Percentiles rank a stretch among this genome's conserved stretches.
These are phyloP conservation scores for Malacosoma neustria DNA, from an alignment of 2,888 invertebrate genomes.

Conservation along the genomic window DNA sequence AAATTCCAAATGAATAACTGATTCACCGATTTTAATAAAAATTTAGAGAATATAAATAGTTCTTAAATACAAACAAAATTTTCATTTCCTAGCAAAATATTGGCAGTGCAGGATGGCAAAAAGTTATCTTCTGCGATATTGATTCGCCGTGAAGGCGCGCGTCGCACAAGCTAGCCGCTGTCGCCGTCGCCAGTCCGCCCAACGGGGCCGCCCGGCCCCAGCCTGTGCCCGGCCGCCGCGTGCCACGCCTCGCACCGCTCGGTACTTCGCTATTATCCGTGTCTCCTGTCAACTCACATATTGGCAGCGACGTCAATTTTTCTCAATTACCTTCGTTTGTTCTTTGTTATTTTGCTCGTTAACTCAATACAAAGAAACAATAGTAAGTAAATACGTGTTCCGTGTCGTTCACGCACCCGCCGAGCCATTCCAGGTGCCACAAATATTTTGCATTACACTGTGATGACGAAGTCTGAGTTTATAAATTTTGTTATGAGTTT, in stretches of 20 bases:
- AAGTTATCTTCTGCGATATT: constrained; percentile 19
- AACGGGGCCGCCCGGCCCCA: constrained; percentile 7
- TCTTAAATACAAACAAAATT: no score
- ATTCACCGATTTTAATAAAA: no score
- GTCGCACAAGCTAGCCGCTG: constrained; percentile 9
- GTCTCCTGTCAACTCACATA: constrained; percentile 24
- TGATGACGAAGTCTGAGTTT: background rate
- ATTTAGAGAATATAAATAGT: no score
- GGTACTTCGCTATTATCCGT: constrained; percentile 9
- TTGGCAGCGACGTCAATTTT: constrained; percentile 41
- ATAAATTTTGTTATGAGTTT: constrained; percentile 4
- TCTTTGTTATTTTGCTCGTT: constrained; percentile 36
- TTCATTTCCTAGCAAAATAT: no score
- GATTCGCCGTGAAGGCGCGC: constrained; percentile 20
- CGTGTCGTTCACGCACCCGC: background rate
- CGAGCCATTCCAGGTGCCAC: background rate
- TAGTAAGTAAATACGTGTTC: background rate
- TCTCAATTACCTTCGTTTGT: constrained; percentile 61
- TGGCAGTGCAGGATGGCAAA: no score
- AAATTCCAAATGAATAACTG: no score
- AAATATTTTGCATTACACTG: background rate
- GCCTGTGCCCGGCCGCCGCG: constrained; percentile 15
- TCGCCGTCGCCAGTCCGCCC: constrained; percentile 26
- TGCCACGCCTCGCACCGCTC: constrained; percentile 16
- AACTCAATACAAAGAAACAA: constrained; percentile 37